Evolutionary conservation across 2,113 vertebrate genomes (phyloP), one percentile per base, ranked within the genome.

Genomic region (Myocastor coypus): DNA sequence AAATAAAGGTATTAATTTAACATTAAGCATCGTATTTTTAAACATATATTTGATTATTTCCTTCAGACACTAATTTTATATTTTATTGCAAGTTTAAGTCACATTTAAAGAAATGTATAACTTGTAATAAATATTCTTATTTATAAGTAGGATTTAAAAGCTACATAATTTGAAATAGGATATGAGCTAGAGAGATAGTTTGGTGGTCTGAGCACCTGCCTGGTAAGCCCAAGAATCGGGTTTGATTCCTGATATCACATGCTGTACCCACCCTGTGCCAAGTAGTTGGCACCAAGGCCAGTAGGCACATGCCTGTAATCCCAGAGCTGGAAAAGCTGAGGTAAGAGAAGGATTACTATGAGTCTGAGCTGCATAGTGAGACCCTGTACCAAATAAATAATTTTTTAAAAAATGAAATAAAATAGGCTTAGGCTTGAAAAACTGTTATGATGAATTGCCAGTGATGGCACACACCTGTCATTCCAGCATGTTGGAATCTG

Each of bases 21-120:
- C 8, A 87, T 75, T 82, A 92, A 80, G 17, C 87, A 11, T 78
- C 37, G 52, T 61, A 40, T 46, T 64, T 77, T 84, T 34, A 66
- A 91, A 82, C 20, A 55, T 32, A 61, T 87, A 59, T 84, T 89
- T 84, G 9, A 42, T 87, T 86, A 80, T 68, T 4, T 92, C 24
- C 73, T 97, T 94, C 46, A 95, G 87, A 59, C 64, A 94, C 24
- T 85, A 12, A 78, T 90, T 96, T 97, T 88, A 3, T 87, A 84
- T 92, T 94, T 87, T 5, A 42, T 85, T 95, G 4, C 68, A 88
- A 84, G 87, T 94, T 95, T 94, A 92, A 93, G 90, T 26, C 46
- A 28, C 89, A 20, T 87, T 92, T 92, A 93, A 66, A 93, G 46
- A 95, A 96, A 86, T 90, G 37, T 96, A 89, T 40, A 42, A 32